Evolutionary conservation across 1,140 invertebrate species (phyloP).

Genomic region (Tigriopus japonicus): DNA sequence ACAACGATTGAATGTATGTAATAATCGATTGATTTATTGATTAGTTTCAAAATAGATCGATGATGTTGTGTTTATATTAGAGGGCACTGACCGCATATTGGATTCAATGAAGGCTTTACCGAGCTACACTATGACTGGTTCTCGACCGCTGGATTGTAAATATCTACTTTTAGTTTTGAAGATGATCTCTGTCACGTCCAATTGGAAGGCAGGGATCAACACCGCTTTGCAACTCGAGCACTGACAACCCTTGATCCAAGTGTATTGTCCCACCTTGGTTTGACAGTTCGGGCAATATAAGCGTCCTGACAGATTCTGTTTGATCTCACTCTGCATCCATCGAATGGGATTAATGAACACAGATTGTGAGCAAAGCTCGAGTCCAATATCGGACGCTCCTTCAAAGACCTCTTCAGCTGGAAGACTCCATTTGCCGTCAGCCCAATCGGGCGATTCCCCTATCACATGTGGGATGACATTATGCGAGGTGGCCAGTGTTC

Average conservation of each 20-base stretch:
- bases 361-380: neutral
- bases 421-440: neutral
- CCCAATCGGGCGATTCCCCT: constrained; percentile 1
- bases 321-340: constrained; percentile 1
- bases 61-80: too few relatives aligned
- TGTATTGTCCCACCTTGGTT: neutral
- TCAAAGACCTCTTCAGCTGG: neutral
- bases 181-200: constrained; percentile 6
- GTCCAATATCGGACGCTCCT: neutral
- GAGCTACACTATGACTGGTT: neutral
- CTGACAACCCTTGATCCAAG: neutral
- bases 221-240: neutral
- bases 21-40: too few relatives aligned
- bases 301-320: neutral
- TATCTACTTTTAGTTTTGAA: neutral
- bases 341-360: constrained; percentile 6
- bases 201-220: neutral
- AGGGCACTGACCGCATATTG: too few relatives aligned
- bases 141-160: neutral
- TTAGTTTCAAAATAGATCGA: too few relatives aligned
- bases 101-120: too few relatives aligned
- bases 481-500: neutral
- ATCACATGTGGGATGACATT: neutral
- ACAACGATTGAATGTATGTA: too few relatives aligned
- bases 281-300: constrained; percentile 1